Evolutionary conservation across 2,888 invertebrate species (phyloP), one percentile per base, ranked within the genome.

Genomic region (Desoria tigrina): DNA sequence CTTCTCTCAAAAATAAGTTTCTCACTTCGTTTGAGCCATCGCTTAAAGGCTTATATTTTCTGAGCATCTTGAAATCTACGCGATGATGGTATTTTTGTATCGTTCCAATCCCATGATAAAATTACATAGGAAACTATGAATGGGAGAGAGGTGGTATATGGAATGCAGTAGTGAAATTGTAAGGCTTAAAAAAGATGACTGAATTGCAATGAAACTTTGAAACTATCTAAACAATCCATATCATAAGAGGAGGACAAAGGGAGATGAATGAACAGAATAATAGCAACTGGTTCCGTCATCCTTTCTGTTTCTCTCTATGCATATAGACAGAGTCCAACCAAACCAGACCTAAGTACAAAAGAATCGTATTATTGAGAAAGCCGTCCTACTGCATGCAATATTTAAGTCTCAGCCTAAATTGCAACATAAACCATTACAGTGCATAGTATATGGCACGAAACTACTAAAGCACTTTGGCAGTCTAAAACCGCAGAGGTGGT

Each of bases 211-310:
- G 45, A 21, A 45, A 45, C 45, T 45, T 45, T 45, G 45, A 21
- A 45, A 45, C 45, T 45, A 45, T 45, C 45, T 45, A 45, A 16
- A n/a, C 45, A 21, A 45, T 45, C 45, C 45, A 16, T 45, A 16
- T 45, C 16, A n/a, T 21, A 45, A 45, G 16, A 45, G 4, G 45
- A 45, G 16, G 45, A 45, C 45, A 45, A 45, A 45, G 45, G 45
- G 16, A 45, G 45, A 45, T 45, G 45, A 45, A 45, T 45, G 45
- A 45, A 21, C 45, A 45, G 45, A 45, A 32, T 32, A 32, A 32
- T 4, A 4, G 32, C 32, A 32, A 32, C 4, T 32, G 11, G n/a
- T n/a, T n/a, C n/a, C n/a, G n/a, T n/a, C n/a, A n/a, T n/a, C n/a
- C n/a, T n/a, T n/a, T n/a, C 39, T 39, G 39, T 39, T 39, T 16